phyloP scores from a whole-genome alignment of 2,797 vertebrate genomes.

The Lophius americanus region DNA sequence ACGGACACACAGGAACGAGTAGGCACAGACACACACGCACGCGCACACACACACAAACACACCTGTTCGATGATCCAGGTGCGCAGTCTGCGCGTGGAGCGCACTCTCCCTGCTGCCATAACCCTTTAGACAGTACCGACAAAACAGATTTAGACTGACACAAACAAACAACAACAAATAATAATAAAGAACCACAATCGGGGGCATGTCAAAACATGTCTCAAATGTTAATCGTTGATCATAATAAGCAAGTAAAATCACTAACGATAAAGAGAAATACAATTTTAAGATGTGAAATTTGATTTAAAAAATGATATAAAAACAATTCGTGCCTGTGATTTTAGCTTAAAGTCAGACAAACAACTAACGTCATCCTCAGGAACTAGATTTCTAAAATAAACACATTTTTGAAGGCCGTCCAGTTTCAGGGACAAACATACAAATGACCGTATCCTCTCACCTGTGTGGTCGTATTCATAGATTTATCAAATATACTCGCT shows the following conservation, averaged over 20 bases:
- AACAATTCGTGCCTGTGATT: neutral
- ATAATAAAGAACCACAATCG: neutral
- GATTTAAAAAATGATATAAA: neutral
- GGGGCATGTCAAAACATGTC: neutral
- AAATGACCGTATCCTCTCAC: neutral
- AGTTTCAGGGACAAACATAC: too few species aligned
- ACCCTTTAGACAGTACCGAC: neutral
- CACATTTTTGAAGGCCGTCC: too few species aligned
- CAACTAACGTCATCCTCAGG: neutral
- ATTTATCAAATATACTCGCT: slow-evolving; percentile 1
- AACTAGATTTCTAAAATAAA: accelerated
- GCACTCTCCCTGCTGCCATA: slow-evolving; percentile 79
- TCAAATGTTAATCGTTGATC: too few species aligned
- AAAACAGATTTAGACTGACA: neutral
- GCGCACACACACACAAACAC: slow-evolving; percentile 52
- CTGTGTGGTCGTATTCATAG: neutral
- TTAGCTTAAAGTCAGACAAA: accelerated
- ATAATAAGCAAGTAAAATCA: accelerated
- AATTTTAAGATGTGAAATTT: too few species aligned
- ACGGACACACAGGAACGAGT: neutral
- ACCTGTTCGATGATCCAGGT: slow-evolving; percentile 89
- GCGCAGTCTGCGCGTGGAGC: slow-evolving; percentile 84
- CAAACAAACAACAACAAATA: neutral
- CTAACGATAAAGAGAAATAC: neutral
- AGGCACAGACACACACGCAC: slow-evolving; percentile 61